Base-by-base conservation (phyloP, 1,140 invertebrate species). In the Choristoneura fumiferana region DNA sequence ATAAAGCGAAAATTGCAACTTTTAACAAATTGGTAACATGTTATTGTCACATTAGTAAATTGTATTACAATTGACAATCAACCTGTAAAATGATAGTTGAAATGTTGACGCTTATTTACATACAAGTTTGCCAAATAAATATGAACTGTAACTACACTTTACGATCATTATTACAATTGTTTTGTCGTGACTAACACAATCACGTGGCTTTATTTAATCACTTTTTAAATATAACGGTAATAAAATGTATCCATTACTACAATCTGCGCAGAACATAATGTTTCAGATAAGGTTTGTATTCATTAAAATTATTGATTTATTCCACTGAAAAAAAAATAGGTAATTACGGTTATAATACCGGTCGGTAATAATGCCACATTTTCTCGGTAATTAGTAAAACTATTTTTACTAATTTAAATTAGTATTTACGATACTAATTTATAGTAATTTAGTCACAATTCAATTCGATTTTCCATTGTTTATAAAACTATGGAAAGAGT, bases 361-460 rank as follows among this genome's bases (percentile, higher is more conserved):
- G 57, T 61, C 33, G 52, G 45, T 61, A 62, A 68, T 65, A 43
- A 49, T 33, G 43, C 22, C 43, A 12, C 43, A 49, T 12, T 49
- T 0, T 29, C 2, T 29, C 12, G 43, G 22, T 49, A 49, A 65
- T 54, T 67, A 58, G 40, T 63, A 54, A 63, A 63, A 34, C 34
- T 36, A 54, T 54, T 65, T 38, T 38, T 43, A 62, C 55, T 59
- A 69, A 70, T 73, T 65, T 65, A 13, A 70, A 76, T 73, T 71
- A 70, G 70, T 67, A 67, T 68, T 63, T 63, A 63, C 18, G 13
- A n/a, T 66, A 67, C 72, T 67, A 74, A 74, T 75, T 45, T 53
- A 68, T 64, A 66, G 65, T 62, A 68, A 53, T 69, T 62, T 62
- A 68, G 14, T n/a, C 38, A 59, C 34, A 60, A 58, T 65, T 56